Evolutionary conservation across 2,113 vertebrate genomes (phyloP).

Genomic region (Canis aureus): DNA sequence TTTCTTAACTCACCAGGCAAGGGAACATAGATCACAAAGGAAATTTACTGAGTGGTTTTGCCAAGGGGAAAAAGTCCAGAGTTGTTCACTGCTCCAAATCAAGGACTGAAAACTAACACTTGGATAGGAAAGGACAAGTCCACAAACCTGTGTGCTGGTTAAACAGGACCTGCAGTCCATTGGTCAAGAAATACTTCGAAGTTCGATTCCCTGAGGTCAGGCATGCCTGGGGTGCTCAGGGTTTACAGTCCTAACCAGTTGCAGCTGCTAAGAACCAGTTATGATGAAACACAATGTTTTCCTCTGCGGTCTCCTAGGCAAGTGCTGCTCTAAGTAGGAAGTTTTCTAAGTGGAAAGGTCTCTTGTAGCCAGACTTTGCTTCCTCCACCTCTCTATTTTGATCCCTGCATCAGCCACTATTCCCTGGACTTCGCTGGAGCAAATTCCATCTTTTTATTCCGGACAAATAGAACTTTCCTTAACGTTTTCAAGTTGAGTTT

Average conservation of each 20-base stretch:
- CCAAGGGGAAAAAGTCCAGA: neutral
- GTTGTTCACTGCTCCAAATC: neutral
- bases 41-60: neutral
- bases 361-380: neutral
- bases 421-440: neutral
- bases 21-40: neutral
- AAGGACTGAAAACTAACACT: neutral
- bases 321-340: neutral
- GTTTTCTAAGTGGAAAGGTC: neutral
- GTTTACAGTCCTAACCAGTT: neutral
- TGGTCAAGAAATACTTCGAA: neutral
- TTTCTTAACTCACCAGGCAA: neutral
- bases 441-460: neutral
- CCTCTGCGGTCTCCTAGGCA: neutral
- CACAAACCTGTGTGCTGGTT: neutral
- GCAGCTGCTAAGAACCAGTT: neutral
- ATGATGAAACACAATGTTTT: neutral
- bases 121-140: neutral
- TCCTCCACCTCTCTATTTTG: neutral
- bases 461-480: neutral
- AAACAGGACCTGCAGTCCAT: neutral
- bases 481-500: conserved; percentile 30
- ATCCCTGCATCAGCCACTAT: neutral
- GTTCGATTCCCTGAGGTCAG: neutral
- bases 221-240: neutral